Percentiles rank a stretch among this genome's conserved stretches.
Evolutionary conservation across 2,888 invertebrate genomes (phyloP).

Genomic region (Heliconius ethilla): DNA sequence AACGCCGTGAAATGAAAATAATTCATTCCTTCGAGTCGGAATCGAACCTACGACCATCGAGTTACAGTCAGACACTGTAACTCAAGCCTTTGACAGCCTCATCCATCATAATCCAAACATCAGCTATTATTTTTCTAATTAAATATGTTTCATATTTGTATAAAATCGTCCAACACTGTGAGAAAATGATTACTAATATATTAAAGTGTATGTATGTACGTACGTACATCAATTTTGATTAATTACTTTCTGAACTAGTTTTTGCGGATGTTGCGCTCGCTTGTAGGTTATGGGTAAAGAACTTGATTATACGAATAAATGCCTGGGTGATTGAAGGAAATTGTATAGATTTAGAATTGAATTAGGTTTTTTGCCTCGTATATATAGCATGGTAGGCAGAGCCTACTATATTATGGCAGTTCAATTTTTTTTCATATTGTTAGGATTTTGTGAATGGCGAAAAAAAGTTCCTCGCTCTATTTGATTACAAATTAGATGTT

Average conservation of each 20-base stretch:
- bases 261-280: slow-evolving; percentile 17
- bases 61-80: no score
- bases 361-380: background rate
- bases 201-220: background rate
- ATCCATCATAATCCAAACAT: no score
- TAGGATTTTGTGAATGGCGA: no score
- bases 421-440: background rate
- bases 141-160: slow-evolving; percentile 3
- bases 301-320: background rate
- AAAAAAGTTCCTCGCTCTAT: no score
- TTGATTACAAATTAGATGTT: no score
- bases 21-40: background rate
- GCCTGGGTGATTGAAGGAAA: background rate
- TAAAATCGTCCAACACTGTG: slow-evolving; percentile 26
- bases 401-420: background rate
- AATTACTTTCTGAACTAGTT: slow-evolving; percentile 25
- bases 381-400: background rate
- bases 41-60: background rate
- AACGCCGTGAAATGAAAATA: background rate
- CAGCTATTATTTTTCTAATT: background rate
- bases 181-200: slow-evolving; percentile 21
- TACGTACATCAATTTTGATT: slow-evolving; percentile 21
- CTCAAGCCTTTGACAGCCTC: no score
- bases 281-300: slow-evolving; percentile 1
- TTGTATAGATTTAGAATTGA: background rate